Base-by-base conservation (phyloP, 2,797 vertebrate species). In the Falco cherrug region DNA sequence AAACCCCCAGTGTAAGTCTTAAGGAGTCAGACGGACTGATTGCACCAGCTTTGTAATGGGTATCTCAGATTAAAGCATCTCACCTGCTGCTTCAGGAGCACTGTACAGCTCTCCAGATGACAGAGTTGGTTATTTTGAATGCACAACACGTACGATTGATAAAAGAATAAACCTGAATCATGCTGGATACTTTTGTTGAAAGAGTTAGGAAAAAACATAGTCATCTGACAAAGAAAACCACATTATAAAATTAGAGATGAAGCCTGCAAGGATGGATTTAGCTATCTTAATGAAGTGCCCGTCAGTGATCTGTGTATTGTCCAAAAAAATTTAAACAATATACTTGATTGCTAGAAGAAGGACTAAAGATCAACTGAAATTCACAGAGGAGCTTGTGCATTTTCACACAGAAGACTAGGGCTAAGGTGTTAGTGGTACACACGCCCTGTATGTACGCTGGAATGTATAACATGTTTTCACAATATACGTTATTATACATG, bases 1-100 rank as follows among this genome's bases (percentile, higher is more conserved):
- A 60, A 24, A 3, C 0, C 1, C 7, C 59, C 22, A 37, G 17
- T 7, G 8, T 4, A 51, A 41, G 24, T 53, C 28, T 87, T 33
- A 33, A 81, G 71, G 56, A 83, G 74, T 76, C 56, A 50, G 83
- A 35, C 7, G 51, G 51, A 70, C 61, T 57, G 83, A 92, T 43
- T 76, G 64, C 57, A 73, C 64, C 69, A 51, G 74, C 47, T 65
- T 70, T 16, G 1, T 53, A 43, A 63, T 10, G 31, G 61, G 73
- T 65, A 48, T 69, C 50, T 68, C 9, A 5, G 51, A 87, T 78
- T 53, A 73, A 90, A 91, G 69, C 63, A 56, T 43, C 90, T 87
- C 80, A 89, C 91, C 88, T 89, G 90, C 90, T 92, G 95, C 59
- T 90, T 37, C 71, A 70, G 74, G 41, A 92, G 79, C 50, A 47